Base-by-base conservation (phyloP, 2,113 vertebrate genomes). In the Melanocharis versteri region DNA sequence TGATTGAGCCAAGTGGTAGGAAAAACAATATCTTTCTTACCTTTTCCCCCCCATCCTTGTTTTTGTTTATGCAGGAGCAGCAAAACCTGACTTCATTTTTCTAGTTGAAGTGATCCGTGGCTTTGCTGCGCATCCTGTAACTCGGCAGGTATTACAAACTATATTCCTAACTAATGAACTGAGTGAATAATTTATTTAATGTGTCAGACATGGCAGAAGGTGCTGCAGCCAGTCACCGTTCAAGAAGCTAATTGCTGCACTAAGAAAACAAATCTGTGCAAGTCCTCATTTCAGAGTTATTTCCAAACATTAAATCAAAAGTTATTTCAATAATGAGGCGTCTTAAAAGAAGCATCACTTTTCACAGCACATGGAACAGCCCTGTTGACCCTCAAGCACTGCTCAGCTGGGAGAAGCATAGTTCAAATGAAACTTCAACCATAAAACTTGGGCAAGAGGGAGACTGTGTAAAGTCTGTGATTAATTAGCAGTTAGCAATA, bases 231-330 rank as follows among this genome's bases (percentile, higher is more conserved):
- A 93, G 90, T 90, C 90, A 83, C 83, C 6, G 35, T 56, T 91
- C 70, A 33, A 72, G 89, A 65, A 95, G 88, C 50, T 96, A 95
- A 87, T 94, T 93, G 93, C 91, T 72, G 65, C 80, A 83, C 83
- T 96, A 96, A 95, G 92, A 96, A 97, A 96, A 96, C 96, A 97
- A 94, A 96, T 95, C 85, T 93, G 92, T 90, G 68, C 85, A 66
- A 94, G 76, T 73, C 85, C 75, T 95, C 75, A 81, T 94, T 95
- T 90, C 85, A 86, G 87, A 96, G 75, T 95, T 96, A 92, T 96
- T 97, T 96, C 92, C 92, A 91, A 96, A 72, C 90, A 66, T 80
- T 91, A 94, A 76, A 81, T 91, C 81, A 66, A 72, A 95, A 96
- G 71, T 96, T 97, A 54, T 90, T 95, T 77, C 82, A 96, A 40